Base-by-base conservation (phyloP, 2,888 invertebrate genomes). In the Polydrusus tereticollis region DNA sequence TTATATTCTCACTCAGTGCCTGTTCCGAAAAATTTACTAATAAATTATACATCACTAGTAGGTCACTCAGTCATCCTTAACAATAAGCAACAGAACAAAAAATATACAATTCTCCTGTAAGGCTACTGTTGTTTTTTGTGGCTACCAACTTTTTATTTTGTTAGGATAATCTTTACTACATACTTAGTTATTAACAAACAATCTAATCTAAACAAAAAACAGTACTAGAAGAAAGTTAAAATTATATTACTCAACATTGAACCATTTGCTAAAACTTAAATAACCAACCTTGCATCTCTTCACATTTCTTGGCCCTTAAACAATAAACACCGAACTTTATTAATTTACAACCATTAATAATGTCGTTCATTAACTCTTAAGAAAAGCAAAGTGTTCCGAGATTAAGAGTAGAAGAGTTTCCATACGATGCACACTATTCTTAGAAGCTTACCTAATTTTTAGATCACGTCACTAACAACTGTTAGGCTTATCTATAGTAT, bases 251-350 rank as follows among this genome's bases (percentile, higher is more conserved):
- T 16, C 2, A 20, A 45, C 8, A 52, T 29, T 21, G 21, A 50
- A 50, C 47, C 23, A 29, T 52, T 29, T 14, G 26, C 29, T 52
- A 52, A 52, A 50, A 50, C 20, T 26, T 14, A 38, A 60, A 43
- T 60, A 60, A 60, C 59, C 38, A 8, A 60, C 59, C 59, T 60
- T 60, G 59, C 59, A 60, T 60, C 59, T 60, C 59, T 16, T 26
- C 12, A 23, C n/a, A 23, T 50, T 18, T 7, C n/a, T 45, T 20
- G 10, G 8, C 12, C 45, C 45, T 21, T 45, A 45, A 45, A 45
- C 33, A 33, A 2, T 33, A 33, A 33, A 33, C 3, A 33, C 1
- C 12, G 12, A 10, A 33, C 10, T 33, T 10, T 10, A 33, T 5
- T 33, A 10, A 33, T 10, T 33, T 33, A 10, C 10, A 33, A 33